These are phyloP conservation scores for Timema cristinae DNA, from an alignment of 2,888 invertebrate species.

Conservation along the genomic window DNA sequence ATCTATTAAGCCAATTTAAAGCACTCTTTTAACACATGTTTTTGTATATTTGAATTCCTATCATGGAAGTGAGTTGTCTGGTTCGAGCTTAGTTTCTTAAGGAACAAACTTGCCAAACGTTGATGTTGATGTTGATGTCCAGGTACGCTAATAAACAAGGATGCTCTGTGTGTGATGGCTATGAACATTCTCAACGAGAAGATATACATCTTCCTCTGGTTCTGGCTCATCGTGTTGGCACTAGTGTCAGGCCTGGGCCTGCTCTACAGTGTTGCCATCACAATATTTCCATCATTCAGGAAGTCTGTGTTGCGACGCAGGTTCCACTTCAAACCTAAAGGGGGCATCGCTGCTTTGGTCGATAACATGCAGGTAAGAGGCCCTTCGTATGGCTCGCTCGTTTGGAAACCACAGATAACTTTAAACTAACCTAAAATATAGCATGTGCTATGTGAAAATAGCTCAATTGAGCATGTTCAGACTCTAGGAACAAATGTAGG, in stretches of 20 bases:
- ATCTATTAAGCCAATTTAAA: too few species aligned
- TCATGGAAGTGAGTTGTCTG: too few species aligned
- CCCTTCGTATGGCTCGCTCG: neutral
- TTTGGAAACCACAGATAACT: neutral
- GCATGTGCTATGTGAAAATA: neutral
- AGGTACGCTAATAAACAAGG: constrained; percentile 78
- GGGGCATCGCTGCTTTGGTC: constrained; percentile 52
- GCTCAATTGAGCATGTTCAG: constrained; percentile 27
- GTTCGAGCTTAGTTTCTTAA: too few species aligned
- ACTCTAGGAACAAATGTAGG: constrained; percentile 26
- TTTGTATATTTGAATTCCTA: too few species aligned
- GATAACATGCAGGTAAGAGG: constrained; percentile 69
- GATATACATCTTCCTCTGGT: constrained; percentile 90
- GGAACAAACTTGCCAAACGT: too few species aligned
- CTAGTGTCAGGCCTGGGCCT: constrained; percentile 70
- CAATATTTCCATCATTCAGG: constrained; percentile 72
- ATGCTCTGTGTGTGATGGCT: constrained; percentile 79
- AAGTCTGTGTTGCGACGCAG: constrained; percentile 74
- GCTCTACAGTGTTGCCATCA: constrained; percentile 72
- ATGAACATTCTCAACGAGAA: constrained; percentile 89
- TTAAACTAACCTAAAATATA: neutral
- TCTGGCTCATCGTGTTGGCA: constrained; percentile 80
- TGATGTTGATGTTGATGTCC: neutral
- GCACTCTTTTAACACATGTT: too few species aligned
- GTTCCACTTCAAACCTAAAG: constrained; percentile 68